Evolutionary conservation across 2,888 invertebrate species (phyloP).

Genomic region (Drosophila neonasuta): DNA sequence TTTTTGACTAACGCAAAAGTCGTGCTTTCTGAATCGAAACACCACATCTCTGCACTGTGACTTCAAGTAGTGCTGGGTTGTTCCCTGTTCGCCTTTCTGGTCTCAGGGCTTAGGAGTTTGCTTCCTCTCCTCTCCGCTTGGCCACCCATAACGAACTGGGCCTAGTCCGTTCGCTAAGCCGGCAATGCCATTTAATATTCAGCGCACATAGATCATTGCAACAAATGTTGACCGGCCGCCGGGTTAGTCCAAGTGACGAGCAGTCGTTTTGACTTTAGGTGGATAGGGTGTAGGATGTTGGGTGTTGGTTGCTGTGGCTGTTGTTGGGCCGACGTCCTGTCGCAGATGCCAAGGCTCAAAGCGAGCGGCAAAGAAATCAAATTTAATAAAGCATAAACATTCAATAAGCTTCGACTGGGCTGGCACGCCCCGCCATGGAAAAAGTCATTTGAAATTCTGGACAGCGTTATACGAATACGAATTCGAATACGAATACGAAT

Average conservation of each 20-base stretch:
- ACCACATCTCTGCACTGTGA: constrained; percentile 4
- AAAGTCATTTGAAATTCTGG: constrained; percentile 78
- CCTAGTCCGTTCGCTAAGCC: constrained; percentile 44
- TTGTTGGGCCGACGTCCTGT: constrained; percentile 1
- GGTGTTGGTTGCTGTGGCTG: too few species aligned
- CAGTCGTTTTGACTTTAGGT: constrained; percentile 31
- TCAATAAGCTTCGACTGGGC: constrained; percentile 79
- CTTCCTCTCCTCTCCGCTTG: not conserved
- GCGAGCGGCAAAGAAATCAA: constrained; percentile 75
- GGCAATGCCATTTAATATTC: constrained; percentile 79
- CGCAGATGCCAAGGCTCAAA: constrained; percentile 37
- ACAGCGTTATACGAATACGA: constrained; percentile 46
- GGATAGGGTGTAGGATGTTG: constrained; percentile 5
- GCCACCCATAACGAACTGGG: constrained; percentile 14
- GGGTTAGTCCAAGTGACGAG: constrained; percentile 19
- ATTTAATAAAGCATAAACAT: constrained; percentile 83
- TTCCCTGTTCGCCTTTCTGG: not conserved
- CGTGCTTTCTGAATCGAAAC: not conserved
- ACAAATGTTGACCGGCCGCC: constrained; percentile 70
- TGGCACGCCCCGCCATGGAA: constrained; percentile 35
- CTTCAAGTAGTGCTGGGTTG: constrained; percentile 1
- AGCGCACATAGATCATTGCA: constrained; percentile 81
- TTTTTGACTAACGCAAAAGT: not conserved
- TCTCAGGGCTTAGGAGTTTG: not conserved
- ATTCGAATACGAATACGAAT: constrained; percentile 34